These are phyloP conservation scores for Nesoenas mayeri DNA, from an alignment of 2,113 vertebrate species.

Conservation along the genomic window DNA sequence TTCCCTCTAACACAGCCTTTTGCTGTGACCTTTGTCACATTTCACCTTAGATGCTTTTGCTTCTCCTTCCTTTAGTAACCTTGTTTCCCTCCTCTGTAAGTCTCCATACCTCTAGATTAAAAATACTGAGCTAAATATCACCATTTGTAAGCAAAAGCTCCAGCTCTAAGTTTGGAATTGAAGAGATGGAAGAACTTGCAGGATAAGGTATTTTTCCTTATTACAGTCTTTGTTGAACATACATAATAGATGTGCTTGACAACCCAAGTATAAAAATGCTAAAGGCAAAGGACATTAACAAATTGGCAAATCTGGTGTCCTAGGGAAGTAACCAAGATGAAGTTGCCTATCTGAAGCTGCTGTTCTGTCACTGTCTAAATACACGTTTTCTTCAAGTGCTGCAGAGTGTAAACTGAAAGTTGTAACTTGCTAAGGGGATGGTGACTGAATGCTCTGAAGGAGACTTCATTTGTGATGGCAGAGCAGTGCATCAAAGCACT, in stretches of 20 bases:
- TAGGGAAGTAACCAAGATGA: slow-evolving; percentile 46
- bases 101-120: background rate
- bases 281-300: slow-evolving; percentile 41
- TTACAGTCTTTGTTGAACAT: background rate
- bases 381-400: slow-evolving; percentile 1
- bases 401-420: background rate
- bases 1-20: no score
- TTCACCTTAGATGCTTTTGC: background rate
- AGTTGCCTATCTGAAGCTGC: slow-evolving; percentile 44
- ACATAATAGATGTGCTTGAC: slow-evolving; percentile 38
- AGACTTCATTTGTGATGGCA: slow-evolving; percentile 4
- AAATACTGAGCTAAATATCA: background rate
- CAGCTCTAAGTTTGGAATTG: background rate
- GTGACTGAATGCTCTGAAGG: slow-evolving; percentile 1
- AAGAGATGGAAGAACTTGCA: slow-evolving; percentile 6
- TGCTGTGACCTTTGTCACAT: background rate
- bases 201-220: slow-evolving; percentile 19
- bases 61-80: background rate
- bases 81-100: background rate
- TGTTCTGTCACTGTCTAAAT: slow-evolving; percentile 37
- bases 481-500: background rate
- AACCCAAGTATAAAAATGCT: slow-evolving; percentile 62
- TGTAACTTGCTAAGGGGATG: slow-evolving; percentile 9
- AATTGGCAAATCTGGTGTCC: slow-evolving; percentile 52
- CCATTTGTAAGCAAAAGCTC: background rate